phyloP scores from a whole-genome alignment of 2,888 invertebrate species.

The Melanotus villosus region DNA sequence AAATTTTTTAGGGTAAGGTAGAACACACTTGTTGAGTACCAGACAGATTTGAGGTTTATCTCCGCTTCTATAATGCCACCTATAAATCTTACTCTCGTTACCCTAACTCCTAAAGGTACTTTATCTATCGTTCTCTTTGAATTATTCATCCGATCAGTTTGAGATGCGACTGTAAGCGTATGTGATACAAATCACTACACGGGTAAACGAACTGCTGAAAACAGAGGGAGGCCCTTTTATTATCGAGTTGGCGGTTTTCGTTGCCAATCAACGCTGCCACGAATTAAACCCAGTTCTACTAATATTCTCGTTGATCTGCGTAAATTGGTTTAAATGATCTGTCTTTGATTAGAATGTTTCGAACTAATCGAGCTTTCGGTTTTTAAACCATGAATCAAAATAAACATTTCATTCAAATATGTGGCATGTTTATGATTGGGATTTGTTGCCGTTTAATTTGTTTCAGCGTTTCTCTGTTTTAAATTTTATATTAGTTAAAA shows the following conservation, averaged over 20 bases:
- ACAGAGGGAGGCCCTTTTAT: not conserved
- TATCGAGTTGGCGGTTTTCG: not conserved
- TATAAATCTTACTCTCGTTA: slow-evolving; percentile 16
- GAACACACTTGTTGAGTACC: not conserved
- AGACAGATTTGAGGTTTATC: not conserved
- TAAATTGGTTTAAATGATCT: too few species aligned
- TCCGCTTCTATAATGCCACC: not conserved
- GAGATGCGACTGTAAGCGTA: slow-evolving; percentile 6
- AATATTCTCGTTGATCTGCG: too few species aligned
- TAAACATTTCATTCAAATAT: too few species aligned
- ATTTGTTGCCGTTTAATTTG: too few species aligned
- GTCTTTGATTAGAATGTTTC: too few species aligned
- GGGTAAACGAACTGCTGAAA: slow-evolving; percentile 13
- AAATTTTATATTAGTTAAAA: too few species aligned
- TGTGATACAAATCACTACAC: slow-evolving; percentile 15
- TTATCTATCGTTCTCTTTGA: slow-evolving; percentile 10
- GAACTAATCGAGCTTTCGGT: too few species aligned
- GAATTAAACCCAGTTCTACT: not conserved
- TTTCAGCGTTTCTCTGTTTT: too few species aligned
- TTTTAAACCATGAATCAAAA: too few species aligned
- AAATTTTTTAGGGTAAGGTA: too few species aligned
- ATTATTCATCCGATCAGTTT: slow-evolving; percentile 16
- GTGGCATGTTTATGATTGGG: too few species aligned
- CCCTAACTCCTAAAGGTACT: not conserved
- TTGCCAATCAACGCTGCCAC: not conserved